These are phyloP conservation scores for Crotalus viridis DNA, from an alignment of 2,113 vertebrate species.

Conservation along the genomic window DNA sequence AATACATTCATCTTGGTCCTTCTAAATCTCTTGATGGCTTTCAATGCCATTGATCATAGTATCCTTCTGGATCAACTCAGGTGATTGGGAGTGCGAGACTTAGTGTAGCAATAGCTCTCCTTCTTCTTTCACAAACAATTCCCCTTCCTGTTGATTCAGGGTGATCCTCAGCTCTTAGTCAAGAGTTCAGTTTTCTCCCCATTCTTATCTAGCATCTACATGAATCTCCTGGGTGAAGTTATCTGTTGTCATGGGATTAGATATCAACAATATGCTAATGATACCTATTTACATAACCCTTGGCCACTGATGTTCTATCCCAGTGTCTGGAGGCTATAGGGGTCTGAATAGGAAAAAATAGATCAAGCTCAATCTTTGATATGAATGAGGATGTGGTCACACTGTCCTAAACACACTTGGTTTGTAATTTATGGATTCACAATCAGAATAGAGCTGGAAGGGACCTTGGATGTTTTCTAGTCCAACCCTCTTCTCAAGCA, in stretches of 20 bases:
- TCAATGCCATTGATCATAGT: neutral
- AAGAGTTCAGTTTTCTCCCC: neutral
- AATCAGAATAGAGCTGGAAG: no score
- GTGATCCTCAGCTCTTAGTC: neutral
- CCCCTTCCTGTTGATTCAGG: neutral
- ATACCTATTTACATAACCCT: neutral
- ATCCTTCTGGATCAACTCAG: neutral
- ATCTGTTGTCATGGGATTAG: neutral
- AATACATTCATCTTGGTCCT: neutral
- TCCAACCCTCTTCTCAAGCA: no score
- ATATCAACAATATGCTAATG: neutral
- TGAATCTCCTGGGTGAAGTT: neutral
- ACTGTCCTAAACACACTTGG: neutral
- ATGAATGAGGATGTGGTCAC: neutral
- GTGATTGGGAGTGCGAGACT: neutral
- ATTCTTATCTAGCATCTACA: neutral
- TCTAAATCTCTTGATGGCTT: neutral
- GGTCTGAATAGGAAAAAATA: neutral
- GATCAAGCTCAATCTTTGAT: neutral
- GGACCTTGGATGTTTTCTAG: no score
- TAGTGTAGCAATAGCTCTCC: neutral
- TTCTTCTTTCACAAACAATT: neutral
- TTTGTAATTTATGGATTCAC: neutral
- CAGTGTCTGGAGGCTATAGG: neutral
- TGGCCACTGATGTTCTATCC: neutral